phyloP scores from a whole-genome alignment of 2,797 vertebrate genomes.

The Pantherophis vulpinus region DNA sequence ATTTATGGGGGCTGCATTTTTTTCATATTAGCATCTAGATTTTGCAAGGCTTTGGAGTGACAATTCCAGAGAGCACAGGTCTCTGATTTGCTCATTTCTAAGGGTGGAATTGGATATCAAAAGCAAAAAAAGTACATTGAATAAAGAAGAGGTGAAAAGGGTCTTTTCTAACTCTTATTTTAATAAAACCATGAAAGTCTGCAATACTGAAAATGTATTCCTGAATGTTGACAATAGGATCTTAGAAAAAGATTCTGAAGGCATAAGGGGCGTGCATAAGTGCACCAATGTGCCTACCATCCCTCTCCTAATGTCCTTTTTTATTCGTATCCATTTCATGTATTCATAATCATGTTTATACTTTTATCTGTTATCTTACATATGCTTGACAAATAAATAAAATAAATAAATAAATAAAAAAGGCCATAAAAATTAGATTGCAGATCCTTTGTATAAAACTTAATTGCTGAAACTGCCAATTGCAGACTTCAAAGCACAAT shows the following conservation, averaged over 20 bases:
- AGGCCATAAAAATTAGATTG: neutral
- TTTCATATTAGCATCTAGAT: neutral
- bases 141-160: neutral
- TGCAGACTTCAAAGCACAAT: neutral
- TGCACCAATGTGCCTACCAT: no score
- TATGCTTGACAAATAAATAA: no score
- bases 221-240: neutral
- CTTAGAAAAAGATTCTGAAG: neutral
- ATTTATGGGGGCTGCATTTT: neutral
- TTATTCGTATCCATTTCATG: no score
- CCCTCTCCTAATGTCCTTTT: no score
- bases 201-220: neutral
- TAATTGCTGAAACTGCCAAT: neutral
- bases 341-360: no score
- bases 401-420: no score
- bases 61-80: neutral
- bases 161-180: neutral
- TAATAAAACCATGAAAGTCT: neutral
- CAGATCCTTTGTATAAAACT: neutral
- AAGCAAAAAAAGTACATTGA: neutral
- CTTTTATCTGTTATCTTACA: no score
- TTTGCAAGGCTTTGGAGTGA: neutral
- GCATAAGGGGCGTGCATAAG: no score
- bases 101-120: neutral
- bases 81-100: neutral